Conservation (phyloP, 2,113 vertebrate genomes). For the Melanotaenia duboulayi region DNA sequence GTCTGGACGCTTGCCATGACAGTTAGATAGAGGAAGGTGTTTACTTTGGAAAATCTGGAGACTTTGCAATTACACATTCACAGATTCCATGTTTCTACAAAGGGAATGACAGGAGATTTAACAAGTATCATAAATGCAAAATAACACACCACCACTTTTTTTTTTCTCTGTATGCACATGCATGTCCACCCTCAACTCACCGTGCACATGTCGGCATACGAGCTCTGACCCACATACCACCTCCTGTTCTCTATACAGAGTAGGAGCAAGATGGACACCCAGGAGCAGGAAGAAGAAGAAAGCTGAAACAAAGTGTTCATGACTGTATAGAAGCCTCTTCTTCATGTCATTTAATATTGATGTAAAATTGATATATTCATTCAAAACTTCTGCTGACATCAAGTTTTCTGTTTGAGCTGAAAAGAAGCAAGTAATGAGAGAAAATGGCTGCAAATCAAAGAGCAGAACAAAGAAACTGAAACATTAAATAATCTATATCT, state of each 20-base stretch:
- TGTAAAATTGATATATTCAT: neutral
- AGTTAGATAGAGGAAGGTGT: slow-evolving; percentile 33
- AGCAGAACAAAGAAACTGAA: neutral
- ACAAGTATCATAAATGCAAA: slow-evolving; percentile 1
- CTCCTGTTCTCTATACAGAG: slow-evolving; percentile 76
- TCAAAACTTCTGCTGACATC: neutral
- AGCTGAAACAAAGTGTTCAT: no score
- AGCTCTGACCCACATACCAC: slow-evolving; percentile 76
- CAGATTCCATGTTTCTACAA: neutral
- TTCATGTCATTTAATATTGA: neutral
- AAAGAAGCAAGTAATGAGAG: neutral
- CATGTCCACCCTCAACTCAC: neutral
- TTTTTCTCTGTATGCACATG: no score
- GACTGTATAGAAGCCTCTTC: neutral
- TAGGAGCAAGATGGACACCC: slow-evolving; percentile 9
- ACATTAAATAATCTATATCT: no score
- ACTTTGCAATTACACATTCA: neutral
- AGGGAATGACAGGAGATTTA: neutral
- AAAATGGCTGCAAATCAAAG: neutral
- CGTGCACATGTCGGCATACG: slow-evolving; percentile 45
- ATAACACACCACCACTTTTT: no score
- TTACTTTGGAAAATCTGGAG: slow-evolving; percentile 17
- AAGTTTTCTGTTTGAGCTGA: neutral
- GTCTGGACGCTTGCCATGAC: slow-evolving; percentile 39
- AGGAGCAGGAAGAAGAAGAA: neutral